Percentiles rank a stretch among this genome's conserved stretches.
Conservation (phyloP, 2,797 vertebrate species). For the Mormyrus proboscirostris region DNA sequence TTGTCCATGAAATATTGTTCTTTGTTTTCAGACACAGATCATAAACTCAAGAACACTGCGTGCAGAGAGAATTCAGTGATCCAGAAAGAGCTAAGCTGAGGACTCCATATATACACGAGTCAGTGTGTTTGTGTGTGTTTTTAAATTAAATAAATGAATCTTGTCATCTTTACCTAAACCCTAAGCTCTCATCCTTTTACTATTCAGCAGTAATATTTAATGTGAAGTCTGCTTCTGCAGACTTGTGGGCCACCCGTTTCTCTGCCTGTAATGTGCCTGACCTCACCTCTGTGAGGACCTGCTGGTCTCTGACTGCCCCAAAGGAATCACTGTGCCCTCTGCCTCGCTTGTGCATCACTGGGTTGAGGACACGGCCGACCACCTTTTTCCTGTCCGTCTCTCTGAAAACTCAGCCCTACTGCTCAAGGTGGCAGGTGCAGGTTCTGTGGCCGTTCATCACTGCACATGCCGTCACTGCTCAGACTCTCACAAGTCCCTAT, state of each 20-base stretch:
- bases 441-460: background rate
- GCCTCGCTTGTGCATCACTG: background rate
- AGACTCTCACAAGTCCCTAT: background rate
- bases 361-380: background rate
- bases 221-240: background rate
- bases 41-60: constrained; percentile 66
- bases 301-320: background rate
- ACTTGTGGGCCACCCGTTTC: background rate
- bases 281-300: background rate
- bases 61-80: constrained; percentile 81
- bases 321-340: background rate
- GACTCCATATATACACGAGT: background rate
- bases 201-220: background rate
- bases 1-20: background rate
- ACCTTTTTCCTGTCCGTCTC: background rate
- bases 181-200: background rate
- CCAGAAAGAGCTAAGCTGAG: background rate
- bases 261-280: background rate
- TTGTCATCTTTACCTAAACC: background rate
- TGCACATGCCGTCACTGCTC: background rate
- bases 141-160: background rate
- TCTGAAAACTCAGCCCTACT: background rate
- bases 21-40: constrained; percentile 62
- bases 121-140: background rate
- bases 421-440: background rate